Percentiles rank a stretch among this genome's conserved stretches.
These are phyloP conservation scores for Sylvilagus bachmani DNA, from an alignment of 2,113 vertebrate genomes.

Conservation along the genomic window DNA sequence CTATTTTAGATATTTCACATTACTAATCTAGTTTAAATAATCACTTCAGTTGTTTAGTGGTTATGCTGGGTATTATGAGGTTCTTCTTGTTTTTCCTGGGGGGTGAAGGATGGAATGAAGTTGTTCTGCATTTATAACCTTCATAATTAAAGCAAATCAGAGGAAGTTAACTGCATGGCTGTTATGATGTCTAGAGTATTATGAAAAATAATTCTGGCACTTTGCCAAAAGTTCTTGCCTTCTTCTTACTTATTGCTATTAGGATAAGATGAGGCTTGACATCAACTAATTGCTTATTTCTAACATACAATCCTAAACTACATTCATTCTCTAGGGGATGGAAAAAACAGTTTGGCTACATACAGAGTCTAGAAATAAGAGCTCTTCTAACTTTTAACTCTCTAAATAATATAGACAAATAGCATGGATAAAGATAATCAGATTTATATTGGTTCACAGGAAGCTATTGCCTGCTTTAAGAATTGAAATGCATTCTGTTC, in stretches of 20 bases:
- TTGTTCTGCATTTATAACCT: constrained; percentile 64
- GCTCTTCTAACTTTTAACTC: constrained; percentile 53
- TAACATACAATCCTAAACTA: constrained; percentile 59
- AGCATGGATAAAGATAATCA: constrained; percentile 37
- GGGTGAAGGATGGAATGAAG: background rate
- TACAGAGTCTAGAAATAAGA: constrained; percentile 48
- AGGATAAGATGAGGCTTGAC: constrained; percentile 67
- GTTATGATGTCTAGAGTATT: constrained; percentile 66
- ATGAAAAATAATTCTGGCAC: constrained; percentile 78
- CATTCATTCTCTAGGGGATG: constrained; percentile 30
- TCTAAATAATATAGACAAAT: constrained; percentile 25
- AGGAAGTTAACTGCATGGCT: constrained; percentile 75
- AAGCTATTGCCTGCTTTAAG: constrained; percentile 51
- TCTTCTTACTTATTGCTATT: constrained; percentile 72
- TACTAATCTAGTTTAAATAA: constrained; percentile 42
- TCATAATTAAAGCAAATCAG: constrained; percentile 76
- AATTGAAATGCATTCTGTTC: constrained; percentile 49
- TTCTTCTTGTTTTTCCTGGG: background rate
- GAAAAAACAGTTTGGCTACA: background rate
- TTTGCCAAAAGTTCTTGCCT: constrained; percentile 49
- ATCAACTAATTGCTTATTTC: constrained; percentile 78
- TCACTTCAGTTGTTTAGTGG: constrained; percentile 43
- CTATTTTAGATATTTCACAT: constrained; percentile 3
- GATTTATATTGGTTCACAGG: constrained; percentile 1
- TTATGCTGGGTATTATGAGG: background rate